Evolutionary conservation across 1,140 invertebrate species (phyloP).

Genomic region (Thaumetopoea pityocampa): DNA sequence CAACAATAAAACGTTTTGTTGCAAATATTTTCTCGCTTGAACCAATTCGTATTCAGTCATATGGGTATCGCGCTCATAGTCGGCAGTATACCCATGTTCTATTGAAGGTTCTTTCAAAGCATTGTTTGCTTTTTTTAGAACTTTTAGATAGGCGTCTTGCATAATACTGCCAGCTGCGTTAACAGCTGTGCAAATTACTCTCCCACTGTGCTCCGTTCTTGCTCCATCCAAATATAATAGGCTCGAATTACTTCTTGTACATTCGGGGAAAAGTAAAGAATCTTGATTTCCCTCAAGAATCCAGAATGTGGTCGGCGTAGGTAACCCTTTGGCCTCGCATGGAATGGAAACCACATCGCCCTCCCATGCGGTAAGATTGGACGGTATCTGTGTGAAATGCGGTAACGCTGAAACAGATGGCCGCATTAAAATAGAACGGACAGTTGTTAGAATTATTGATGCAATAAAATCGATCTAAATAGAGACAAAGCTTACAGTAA

Average conservation of each 20-base stretch:
- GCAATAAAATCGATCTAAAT: constrained; percentile 51
- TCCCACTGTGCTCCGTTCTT: constrained; percentile 56
- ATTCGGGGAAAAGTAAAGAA: constrained; percentile 63
- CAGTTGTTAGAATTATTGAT: constrained; percentile 51
- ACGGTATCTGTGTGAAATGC: constrained; percentile 89
- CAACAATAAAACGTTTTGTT: constrained; percentile 88
- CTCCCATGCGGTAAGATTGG: constrained; percentile 87
- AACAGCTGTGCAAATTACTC: constrained; percentile 66
- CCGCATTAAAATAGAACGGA: constrained; percentile 59
- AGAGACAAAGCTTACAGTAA: constrained; percentile 60
- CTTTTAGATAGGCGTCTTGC: constrained; percentile 66
- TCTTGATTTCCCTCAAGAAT: constrained; percentile 81
- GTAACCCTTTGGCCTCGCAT: constrained; percentile 93
- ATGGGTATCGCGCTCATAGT: constrained; percentile 76
- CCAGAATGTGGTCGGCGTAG: constrained; percentile 92
- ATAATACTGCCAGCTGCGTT: constrained; percentile 68
- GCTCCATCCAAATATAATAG: constrained; percentile 64
- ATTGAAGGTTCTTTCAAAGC: constrained; percentile 44
- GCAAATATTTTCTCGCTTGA: constrained; percentile 85
- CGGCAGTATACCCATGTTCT: constrained; percentile 42
- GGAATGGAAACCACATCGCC: constrained; percentile 90
- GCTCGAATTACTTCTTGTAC: constrained; percentile 66
- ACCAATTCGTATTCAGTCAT: constrained; percentile 88
- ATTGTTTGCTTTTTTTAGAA: constrained; percentile 59
- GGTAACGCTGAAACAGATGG: constrained; percentile 88